These are phyloP conservation scores for Montifringilla adamsi DNA, from an alignment of 2,113 vertebrate genomes.

Conservation along the genomic window DNA sequence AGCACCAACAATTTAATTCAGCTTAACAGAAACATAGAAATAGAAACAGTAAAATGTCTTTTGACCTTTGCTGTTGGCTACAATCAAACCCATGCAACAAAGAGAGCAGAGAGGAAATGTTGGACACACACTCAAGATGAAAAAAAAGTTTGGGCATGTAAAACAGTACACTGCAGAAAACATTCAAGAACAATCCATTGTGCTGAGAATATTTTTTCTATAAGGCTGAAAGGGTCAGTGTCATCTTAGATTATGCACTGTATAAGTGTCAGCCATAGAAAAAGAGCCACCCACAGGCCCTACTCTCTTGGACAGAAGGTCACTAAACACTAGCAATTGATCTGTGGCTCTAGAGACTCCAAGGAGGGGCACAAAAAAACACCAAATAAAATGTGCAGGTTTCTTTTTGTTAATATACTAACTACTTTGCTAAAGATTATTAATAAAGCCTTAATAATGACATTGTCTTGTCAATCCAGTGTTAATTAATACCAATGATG, in stretches of 20 bases:
- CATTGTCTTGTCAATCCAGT: not conserved
- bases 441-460: not conserved
- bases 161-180: not conserved
- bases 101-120: not conserved
- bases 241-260: conserved; percentile 10
- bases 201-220: conserved; percentile 18
- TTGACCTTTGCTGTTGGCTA: conserved; percentile 50
- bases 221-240: conserved; percentile 6
- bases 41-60: conserved; percentile 23
- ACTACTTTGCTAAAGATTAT: not conserved
- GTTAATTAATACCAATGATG: not conserved
- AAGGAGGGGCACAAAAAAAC: not conserved
- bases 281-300: not conserved
- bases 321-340: conserved; percentile 34
- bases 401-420: not conserved
- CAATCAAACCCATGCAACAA: not conserved
- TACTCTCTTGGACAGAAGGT: not conserved
- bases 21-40: conserved; percentile 14
- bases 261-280: not conserved
- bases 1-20: conserved; percentile 31
- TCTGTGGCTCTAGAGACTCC: conserved; percentile 3
- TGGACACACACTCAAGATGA: not conserved
- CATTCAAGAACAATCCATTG: not conserved
- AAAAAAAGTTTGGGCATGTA: not conserved
- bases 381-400: not conserved